These are phyloP conservation scores for Zelleria hepariella DNA, from an alignment of 2,888 invertebrate species.

Conservation along the genomic window DNA sequence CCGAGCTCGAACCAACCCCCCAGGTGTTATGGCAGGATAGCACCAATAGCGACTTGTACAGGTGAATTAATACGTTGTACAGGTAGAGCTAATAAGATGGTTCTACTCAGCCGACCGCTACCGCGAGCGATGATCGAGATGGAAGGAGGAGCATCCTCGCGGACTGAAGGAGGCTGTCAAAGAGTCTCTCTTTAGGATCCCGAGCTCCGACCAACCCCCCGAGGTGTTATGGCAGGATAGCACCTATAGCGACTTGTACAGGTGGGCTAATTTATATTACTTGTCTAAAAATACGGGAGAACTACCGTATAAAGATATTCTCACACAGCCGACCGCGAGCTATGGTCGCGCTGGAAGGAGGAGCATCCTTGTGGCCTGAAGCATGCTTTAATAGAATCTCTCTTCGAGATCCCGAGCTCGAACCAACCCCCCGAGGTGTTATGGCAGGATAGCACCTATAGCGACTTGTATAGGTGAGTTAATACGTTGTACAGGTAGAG, in stretches of 20 bases:
- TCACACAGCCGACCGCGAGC: too few relatives aligned
- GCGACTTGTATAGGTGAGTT: conserved; percentile 50
- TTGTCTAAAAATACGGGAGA: too few relatives aligned
- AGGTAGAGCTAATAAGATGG: conserved; percentile 79
- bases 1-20: conserved; percentile 52
- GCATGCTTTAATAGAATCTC: conserved; percentile 56
- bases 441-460: conserved; percentile 51
- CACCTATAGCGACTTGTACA: conserved; percentile 50
- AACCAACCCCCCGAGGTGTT: conserved; percentile 50
- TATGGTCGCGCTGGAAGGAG: conserved; percentile 75
- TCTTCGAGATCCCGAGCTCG: conserved; percentile 55
- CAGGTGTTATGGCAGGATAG: conserved; percentile 50
- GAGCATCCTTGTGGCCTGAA: conserved; percentile 68
- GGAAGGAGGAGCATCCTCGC: conserved; percentile 73
- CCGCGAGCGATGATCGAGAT: conserved; percentile 73
- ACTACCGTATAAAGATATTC: too few relatives aligned
- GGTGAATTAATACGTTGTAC: conserved; percentile 37
- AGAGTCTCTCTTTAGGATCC: conserved; percentile 54
- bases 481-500: too few relatives aligned
- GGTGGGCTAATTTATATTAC: too few relatives aligned
- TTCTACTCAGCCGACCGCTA: conserved; percentile 77
- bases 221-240: conserved; percentile 50
- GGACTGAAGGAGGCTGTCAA: conserved; percentile 67
- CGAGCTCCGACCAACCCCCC: conserved; percentile 48
- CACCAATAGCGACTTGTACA: conserved; percentile 50